Base-by-base conservation (phyloP, 2,113 vertebrate species). In the Pollimyrus isidori region DNA sequence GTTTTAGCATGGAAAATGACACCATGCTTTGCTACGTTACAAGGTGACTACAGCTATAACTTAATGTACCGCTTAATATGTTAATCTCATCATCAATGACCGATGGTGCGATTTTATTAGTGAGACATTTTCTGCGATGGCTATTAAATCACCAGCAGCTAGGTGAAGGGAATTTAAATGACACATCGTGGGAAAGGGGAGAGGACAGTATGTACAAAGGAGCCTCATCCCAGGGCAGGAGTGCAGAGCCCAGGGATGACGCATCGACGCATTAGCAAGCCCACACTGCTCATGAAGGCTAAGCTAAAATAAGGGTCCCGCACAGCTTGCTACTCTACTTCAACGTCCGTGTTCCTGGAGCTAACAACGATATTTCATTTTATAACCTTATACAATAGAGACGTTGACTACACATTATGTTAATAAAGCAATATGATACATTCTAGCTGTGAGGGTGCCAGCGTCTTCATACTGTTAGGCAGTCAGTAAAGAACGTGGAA, bases 201-300 rank as follows among this genome's bases (percentile, higher is more conserved):
- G 9, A 80, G 15, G 46, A 13, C n/a, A 48, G 45, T 52, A 19
- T 15, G 7, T 52, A 35, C 4, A 4, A n/a, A 26, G n/a, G 93
- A 94, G 94, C 94, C 93, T 94, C 94, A 95, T 95, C 94, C 93
- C 90, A 93, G 93, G 93, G 26, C 13, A 91, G 91, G 94, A 94
- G 91, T 95, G 95, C 95, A 95, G 94, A 95, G 94, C 94, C 95
- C 93, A 92, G 17, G 46, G 19, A 4, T 21, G 19, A 23, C 10
- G 9, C 42, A 84, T 23, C 13, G 4, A 17, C 13, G 15, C 35
- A 80, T 80, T 15, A 39, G 30, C 35, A 4, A 39, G 62, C 10
- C 62, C 62, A 65, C 23, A 1, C 23, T 62, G 58, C 23, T n/a
- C 58, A 26, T 11, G 26, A 26, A 65, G 17, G 62, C n/a, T 26